Evolutionary conservation across 2,797 vertebrate genomes (phyloP).

Genomic region (Emydoidea blandingii): DNA sequence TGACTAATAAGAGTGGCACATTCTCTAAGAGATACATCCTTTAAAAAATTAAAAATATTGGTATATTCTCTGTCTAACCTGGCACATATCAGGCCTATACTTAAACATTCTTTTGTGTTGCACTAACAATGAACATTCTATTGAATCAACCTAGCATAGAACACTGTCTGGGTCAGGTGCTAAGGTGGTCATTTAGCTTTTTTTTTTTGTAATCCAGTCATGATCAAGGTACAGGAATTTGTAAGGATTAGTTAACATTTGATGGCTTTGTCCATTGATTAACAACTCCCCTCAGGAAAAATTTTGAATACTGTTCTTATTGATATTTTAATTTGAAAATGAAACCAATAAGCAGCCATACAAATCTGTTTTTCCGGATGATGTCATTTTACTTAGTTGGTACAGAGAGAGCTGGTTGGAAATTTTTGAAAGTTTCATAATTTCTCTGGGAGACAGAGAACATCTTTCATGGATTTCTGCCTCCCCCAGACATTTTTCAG

Average conservation of each 20-base stretch:
- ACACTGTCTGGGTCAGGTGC: too few relatives aligned
- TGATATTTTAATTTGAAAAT: neutral
- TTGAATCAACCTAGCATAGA: too few relatives aligned
- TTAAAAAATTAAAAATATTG: neutral
- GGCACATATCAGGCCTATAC: neutral
- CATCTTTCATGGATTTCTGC: neutral
- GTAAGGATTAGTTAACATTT: neutral
- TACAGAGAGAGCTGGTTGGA: neutral
- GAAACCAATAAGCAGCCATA: neutral
- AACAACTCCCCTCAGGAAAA: neutral
- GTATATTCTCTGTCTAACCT: neutral
- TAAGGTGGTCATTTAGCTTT: neutral
- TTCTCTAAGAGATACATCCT: neutral
- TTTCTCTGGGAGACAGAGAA: neutral
- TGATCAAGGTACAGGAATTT: neutral
- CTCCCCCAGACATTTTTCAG: neutral
- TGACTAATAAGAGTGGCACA: fast-evolving
- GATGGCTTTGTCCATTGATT: neutral
- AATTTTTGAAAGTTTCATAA: neutral
- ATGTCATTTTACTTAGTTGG: neutral
- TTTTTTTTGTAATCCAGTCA: neutral
- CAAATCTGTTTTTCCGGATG: neutral
- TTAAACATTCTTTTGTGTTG: neutral
- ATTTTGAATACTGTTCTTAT: neutral
- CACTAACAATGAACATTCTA: neutral